Conservation (phyloP, 2,888 invertebrate genomes). For the Physocephala rufipes region DNA sequence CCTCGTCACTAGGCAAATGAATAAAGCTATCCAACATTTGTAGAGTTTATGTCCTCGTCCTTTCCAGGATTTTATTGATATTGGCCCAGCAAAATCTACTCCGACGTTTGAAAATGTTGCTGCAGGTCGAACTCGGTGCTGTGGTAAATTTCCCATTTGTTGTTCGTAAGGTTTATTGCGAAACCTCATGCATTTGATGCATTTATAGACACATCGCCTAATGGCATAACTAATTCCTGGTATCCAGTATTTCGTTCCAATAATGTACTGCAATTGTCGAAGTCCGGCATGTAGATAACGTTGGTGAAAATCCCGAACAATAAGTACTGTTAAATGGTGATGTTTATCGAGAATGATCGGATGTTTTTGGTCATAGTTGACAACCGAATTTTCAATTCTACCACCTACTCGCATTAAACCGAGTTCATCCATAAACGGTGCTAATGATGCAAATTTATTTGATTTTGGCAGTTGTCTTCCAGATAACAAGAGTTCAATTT, state of each 20-base stretch:
- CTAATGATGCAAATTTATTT: background rate
- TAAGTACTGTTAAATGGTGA: constrained; percentile 33
- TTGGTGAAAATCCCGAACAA: constrained; percentile 39
- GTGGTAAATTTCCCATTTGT: constrained; percentile 44
- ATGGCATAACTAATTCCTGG: constrained; percentile 27
- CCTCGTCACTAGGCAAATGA: constrained; percentile 50
- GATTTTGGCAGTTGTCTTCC: background rate
- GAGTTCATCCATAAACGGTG: background rate
- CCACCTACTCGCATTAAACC: constrained; percentile 7
- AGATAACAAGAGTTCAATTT: background rate
- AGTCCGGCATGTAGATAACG: constrained; percentile 39
- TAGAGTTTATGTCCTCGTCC: constrained; percentile 47
- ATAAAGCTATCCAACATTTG: constrained; percentile 50
- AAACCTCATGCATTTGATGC: constrained; percentile 37
- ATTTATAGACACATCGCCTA: constrained; percentile 40
- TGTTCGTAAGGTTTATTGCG: constrained; percentile 37
- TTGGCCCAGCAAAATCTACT: constrained; percentile 47
- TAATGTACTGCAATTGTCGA: constrained; percentile 39
- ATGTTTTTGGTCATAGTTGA: constrained; percentile 41
- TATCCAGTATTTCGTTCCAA: constrained; percentile 39
- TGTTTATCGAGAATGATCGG: constrained; percentile 42
- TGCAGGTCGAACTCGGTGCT: constrained; percentile 37
- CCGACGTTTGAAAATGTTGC: constrained; percentile 46
- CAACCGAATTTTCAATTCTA: background rate
- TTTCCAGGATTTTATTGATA: constrained; percentile 41